A percentile compares a stretch with the other conserved stretches of the same genome.
phyloP scores from a whole-genome alignment of 2,113 vertebrate species.

The Rallus limicola region DNA sequence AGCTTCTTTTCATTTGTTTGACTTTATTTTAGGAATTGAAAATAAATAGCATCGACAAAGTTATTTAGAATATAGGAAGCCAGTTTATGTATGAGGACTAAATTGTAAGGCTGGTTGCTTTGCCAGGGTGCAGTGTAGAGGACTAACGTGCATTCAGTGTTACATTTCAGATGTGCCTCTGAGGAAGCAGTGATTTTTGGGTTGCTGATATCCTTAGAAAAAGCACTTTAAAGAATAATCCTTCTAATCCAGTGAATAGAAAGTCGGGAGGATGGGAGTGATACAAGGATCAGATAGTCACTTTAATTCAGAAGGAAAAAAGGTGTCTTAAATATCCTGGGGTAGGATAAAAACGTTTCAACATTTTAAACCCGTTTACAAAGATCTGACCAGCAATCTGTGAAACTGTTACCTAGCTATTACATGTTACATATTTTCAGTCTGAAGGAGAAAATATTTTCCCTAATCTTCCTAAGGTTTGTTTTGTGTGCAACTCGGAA shows the following conservation, averaged over 20 bases:
- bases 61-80: neutral
- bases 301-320: neutral
- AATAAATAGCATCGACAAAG: neutral
- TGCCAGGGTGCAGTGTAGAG: neutral
- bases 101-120: neutral
- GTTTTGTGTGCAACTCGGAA: neutral
- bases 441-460: neutral
- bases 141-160: neutral
- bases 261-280: neutral
- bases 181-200: neutral
- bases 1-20: neutral
- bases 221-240: neutral
- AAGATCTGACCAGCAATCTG: neutral
- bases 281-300: neutral
- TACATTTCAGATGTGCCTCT: neutral
- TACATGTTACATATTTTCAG: neutral
- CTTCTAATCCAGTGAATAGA: neutral
- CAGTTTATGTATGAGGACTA: neutral
- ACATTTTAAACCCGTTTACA: neutral
- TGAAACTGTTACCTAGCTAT: neutral
- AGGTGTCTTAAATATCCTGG: fast-evolving
- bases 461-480: neutral
- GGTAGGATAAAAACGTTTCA: neutral
- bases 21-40: neutral
- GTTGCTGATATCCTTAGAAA: neutral